A percentile compares a stretch with the other conserved stretches of the same genome.
Evolutionary conservation across 2,888 invertebrate species (phyloP).

Genomic region (Hipparchia sbordonii): DNA sequence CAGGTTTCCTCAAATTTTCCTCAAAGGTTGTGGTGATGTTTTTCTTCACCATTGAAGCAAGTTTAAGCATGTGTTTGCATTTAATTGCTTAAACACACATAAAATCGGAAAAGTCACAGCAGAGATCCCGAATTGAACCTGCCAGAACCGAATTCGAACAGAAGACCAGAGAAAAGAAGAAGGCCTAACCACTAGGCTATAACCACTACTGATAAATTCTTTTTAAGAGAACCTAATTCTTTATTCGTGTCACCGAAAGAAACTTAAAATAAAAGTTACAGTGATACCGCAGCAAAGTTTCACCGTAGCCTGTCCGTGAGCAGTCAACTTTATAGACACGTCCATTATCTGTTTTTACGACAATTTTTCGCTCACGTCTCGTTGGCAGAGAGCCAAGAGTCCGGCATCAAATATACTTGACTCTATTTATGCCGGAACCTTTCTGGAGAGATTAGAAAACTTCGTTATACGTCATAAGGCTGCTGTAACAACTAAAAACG

Average conservation of each 20-base stretch:
- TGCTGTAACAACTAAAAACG: background rate
- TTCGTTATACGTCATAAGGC: constrained; percentile 1
- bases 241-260: background rate
- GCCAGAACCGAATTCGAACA: too few species aligned
- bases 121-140: too few species aligned
- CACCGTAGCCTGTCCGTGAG: background rate
- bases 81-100: too few species aligned
- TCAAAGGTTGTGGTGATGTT: too few species aligned
- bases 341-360: constrained; percentile 16
- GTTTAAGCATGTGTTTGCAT: too few species aligned
- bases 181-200: too few species aligned
- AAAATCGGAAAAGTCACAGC: too few species aligned
- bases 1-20: too few species aligned
- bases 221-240: background rate
- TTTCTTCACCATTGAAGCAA: too few species aligned
- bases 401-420: constrained; percentile 8
- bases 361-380: constrained; percentile 18
- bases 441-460: constrained; percentile 1
- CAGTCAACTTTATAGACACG: constrained; percentile 25
- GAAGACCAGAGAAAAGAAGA: too few species aligned
- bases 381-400: constrained; percentile 25
- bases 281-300: background rate
- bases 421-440: constrained; percentile 1
- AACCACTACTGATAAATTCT: too few species aligned
- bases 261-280: background rate